A percentile compares a stretch with the other conserved stretches of the same genome.
These are phyloP conservation scores for Folsomia candida DNA, from an alignment of 2,888 invertebrate genomes.

Conservation along the genomic window DNA sequence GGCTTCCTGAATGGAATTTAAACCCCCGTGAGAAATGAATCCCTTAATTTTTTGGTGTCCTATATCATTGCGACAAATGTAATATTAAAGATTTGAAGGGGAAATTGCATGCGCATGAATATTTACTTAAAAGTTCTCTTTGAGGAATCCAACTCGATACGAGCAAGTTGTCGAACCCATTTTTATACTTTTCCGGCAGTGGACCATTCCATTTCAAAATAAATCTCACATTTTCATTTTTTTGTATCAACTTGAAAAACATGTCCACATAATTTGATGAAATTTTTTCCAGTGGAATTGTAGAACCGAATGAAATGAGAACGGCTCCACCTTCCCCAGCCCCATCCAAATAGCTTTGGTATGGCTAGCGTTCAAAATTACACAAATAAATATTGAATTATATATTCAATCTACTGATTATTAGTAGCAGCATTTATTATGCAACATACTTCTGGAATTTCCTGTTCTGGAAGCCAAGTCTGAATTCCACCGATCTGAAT, in stretches of 20 bases:
- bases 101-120: too few relatives aligned
- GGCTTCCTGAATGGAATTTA: constrained; percentile 47
- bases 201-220: constrained; percentile 46
- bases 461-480: constrained; percentile 32
- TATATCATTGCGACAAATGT: too few relatives aligned
- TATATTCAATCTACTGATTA: constrained; percentile 1
- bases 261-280: constrained; percentile 34
- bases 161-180: constrained; percentile 37
- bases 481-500: constrained; percentile 46
- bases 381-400: neutral
- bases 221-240: constrained; percentile 39
- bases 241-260: constrained; percentile 43
- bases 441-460: constrained; percentile 29
- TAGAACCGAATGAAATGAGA: constrained; percentile 47
- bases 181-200: constrained; percentile 28
- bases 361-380: constrained; percentile 18
- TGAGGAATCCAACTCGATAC: constrained; percentile 48
- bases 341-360: constrained; percentile 40
- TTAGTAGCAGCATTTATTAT: constrained; percentile 2
- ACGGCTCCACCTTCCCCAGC: constrained; percentile 42
- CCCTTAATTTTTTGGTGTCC: constrained; percentile 43
- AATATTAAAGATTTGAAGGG: too few relatives aligned
- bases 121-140: constrained; percentile 43
- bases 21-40: constrained; percentile 47
- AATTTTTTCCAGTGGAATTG: constrained; percentile 39